Conservation (phyloP, 2,888 invertebrate species). For the Dexiosoma caninum region DNA sequence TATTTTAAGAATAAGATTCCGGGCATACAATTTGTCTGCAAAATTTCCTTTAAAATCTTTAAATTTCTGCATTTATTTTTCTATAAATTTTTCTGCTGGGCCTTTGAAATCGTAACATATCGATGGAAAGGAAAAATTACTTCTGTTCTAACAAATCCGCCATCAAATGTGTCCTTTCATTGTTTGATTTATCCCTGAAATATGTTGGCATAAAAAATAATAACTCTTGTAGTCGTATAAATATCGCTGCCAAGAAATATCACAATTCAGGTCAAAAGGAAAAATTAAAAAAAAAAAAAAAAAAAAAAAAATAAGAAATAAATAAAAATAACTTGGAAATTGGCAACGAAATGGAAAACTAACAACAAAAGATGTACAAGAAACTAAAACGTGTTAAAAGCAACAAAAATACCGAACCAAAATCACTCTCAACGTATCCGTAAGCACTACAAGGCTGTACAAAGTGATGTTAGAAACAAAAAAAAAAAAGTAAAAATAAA, state of each 20-base stretch:
- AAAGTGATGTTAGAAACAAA: slow-evolving; percentile 1
- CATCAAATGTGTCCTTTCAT: background rate
- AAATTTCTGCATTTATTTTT: too few relatives aligned
- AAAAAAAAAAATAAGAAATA: background rate
- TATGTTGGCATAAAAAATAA: slow-evolving; percentile 5
- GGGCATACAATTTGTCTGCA: too few relatives aligned
- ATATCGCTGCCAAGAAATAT: slow-evolving; percentile 46
- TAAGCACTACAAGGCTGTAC: background rate
- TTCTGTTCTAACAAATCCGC: background rate
- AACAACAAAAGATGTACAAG: background rate
- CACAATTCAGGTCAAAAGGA: slow-evolving; percentile 31
- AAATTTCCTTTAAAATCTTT: too few relatives aligned
- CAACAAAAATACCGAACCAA: slow-evolving; percentile 36
- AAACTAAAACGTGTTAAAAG: slow-evolving; percentile 45
- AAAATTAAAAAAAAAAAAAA: background rate
- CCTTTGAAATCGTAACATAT: background rate
- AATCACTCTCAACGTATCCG: slow-evolving; percentile 25
- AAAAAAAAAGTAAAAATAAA: background rate
- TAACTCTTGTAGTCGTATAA: background rate
- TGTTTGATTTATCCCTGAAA: background rate
- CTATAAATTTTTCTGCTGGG: too few relatives aligned
- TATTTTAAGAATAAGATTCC: too few relatives aligned
- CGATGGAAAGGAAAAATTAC: background rate
- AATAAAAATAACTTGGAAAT: background rate
- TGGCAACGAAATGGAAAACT: slow-evolving; percentile 32